Evolutionary conservation across 2,797 vertebrate genomes (phyloP), one percentile per base, ranked within the genome.

Genomic region (Hippoglossus hippoglossus): DNA sequence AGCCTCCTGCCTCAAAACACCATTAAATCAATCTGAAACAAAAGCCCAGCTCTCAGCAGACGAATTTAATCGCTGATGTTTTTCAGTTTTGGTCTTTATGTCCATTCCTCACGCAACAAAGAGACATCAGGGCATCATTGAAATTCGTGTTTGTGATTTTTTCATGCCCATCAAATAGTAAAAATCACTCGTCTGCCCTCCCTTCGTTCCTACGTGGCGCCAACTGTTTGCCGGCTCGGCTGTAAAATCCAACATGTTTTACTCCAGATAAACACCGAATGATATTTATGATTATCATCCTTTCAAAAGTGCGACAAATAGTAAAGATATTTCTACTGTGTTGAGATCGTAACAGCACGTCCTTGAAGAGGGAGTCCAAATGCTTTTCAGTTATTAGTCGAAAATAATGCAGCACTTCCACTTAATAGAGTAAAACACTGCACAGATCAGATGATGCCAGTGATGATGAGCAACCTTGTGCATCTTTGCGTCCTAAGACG

Each of bases 1-100:
- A 18, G 56, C 67, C 62, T 79, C 60, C 26, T 67, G 66, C 52
- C 34, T 73, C 78, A 59, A 64, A 85, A 79, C 79, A 59, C 47
- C 62, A 75, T 67, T 71, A 74, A 78, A 69, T 91, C 89, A 82
- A 71, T 84, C 85, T 79, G 61, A 82, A 88, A 89, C 81, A 90
- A 85, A 86, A 88, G 65, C 63, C 46, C 10, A 50, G 67, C 69
- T 71, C 70, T 60, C 74, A 50, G 61, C 31, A 54, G 60, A 80
- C 77, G 64, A 57, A 83, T 77, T 81, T 77, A 79, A 79, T 80
- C 39, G 6, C 57, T 63, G 62, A 82, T 63, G 80, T 67, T 82
- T 84, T 87, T 89, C 81, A 76, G 65, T 87, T 80, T 87, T 82
- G 77, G 72, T 77, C 80, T 87, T 90, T 84, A 80, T 81, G 80